phyloP scores from a whole-genome alignment of 2,113 vertebrate species.

The Trachemys scripta region DNA sequence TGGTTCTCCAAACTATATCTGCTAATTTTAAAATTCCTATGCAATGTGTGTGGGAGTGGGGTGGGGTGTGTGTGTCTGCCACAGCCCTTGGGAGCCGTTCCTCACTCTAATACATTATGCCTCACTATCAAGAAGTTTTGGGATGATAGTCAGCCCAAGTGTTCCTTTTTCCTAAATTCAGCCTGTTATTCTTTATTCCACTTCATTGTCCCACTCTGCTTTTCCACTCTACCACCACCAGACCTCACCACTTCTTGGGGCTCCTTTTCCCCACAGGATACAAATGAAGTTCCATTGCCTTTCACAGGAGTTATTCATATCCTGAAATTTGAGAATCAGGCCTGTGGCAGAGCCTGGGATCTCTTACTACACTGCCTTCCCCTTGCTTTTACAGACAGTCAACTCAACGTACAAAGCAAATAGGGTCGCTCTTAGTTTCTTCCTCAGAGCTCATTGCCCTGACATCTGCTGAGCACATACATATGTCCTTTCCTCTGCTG shows the following conservation, averaged over 20 bases:
- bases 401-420: slow-evolving; percentile 25
- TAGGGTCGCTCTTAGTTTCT: slow-evolving; percentile 4
- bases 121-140: not conserved
- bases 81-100: not conserved
- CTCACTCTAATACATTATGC: not conserved
- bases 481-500: not conserved
- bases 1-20: not conserved
- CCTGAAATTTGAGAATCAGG: not conserved
- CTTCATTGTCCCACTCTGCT: not conserved
- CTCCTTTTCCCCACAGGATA: slow-evolving; percentile 41
- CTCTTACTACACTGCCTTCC: not conserved
- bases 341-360: slow-evolving; percentile 3
- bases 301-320: slow-evolving; percentile 39
- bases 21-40: not conserved
- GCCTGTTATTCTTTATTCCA: not conserved
- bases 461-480: not conserved
- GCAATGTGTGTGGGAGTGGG: not conserved
- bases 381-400: no score
- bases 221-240: not conserved
- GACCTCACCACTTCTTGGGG: not conserved
- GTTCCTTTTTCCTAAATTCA: not conserved
- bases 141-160: not conserved
- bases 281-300: slow-evolving; percentile 42
- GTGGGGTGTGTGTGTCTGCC: not conserved
- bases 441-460: not conserved